Evolutionary conservation across 1,140 invertebrate genomes (phyloP).

Genomic region (Lordiphosa collinella): DNA sequence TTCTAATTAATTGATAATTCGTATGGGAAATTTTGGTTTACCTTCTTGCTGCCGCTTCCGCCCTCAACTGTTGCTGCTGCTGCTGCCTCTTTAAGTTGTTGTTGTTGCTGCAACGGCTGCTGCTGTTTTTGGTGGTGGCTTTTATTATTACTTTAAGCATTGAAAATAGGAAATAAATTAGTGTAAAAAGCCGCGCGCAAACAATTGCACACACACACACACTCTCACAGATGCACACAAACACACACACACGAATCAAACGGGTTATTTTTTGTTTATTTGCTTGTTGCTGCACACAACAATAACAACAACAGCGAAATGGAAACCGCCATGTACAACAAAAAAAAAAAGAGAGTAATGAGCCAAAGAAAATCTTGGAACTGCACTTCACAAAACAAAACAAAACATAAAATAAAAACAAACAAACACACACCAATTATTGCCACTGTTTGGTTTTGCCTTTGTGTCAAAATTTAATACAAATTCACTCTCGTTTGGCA

Average conservation of each 20-base stretch:
- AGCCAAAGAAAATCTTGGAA: no score
- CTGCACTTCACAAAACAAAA: no score
- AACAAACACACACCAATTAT: no score
- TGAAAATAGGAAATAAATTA: slow-evolving; percentile 13
- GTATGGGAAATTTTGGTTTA: slow-evolving; percentile 8
- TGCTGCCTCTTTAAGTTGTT: slow-evolving; percentile 24
- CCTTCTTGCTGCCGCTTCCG: slow-evolving; percentile 56
- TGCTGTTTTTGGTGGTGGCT: background rate
- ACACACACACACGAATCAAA: slow-evolving; percentile 5
- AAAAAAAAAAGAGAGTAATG: no score
- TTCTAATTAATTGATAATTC: slow-evolving; percentile 7
- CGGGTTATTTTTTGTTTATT: slow-evolving; percentile 4
- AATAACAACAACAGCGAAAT: no score
- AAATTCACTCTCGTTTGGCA: no score
- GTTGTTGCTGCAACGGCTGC: slow-evolving; percentile 5
- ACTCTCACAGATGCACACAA: slow-evolving; percentile 10
- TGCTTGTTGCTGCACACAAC: slow-evolving; percentile 7
- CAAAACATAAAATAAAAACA: no score
- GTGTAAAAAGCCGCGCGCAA: slow-evolving; percentile 46
- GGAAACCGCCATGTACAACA: no score
- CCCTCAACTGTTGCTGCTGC: slow-evolving; percentile 47
- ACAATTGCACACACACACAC: slow-evolving; percentile 27
- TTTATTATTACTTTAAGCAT: background rate
- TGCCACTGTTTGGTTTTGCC: no score
- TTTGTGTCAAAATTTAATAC: no score